Percentiles rank a stretch among this genome's conserved stretches.
Evolutionary conservation across 2,113 vertebrate species (phyloP).

Genomic region (Emydura subglobosa): DNA sequence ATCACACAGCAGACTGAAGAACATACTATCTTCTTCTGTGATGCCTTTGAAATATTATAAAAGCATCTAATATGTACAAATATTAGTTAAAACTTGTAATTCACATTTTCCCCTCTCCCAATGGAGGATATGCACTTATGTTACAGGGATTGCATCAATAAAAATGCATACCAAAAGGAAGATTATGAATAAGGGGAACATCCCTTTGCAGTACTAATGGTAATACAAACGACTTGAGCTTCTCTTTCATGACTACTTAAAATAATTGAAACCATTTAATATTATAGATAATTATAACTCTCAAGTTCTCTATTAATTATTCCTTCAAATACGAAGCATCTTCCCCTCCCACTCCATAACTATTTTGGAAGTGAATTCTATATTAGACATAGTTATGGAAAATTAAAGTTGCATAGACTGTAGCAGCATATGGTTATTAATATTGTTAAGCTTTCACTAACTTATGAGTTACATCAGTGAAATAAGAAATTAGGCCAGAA

Average conservation of each 20-base stretch:
- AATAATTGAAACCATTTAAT: neutral
- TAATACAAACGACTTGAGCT: neutral
- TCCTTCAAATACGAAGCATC: neutral
- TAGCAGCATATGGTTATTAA: neutral
- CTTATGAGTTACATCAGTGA: neutral
- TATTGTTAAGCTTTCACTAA: neutral
- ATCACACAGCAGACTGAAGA: neutral
- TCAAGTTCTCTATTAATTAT: neutral
- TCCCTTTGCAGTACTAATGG: neutral
- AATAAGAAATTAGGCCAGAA: neutral
- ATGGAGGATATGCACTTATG: neutral
- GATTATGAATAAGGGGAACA: neutral
- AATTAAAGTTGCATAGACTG: neutral
- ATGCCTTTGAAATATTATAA: neutral
- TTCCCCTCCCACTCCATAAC: neutral
- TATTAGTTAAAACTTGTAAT: neutral
- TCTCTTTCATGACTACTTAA: neutral
- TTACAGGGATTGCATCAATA: neutral
- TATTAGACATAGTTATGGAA: neutral
- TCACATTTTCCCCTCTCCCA: neutral
- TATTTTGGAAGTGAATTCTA: neutral
- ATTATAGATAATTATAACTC: neutral
- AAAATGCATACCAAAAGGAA: neutral
- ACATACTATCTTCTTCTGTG: neutral
- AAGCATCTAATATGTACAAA: neutral